phyloP scores from a whole-genome alignment of 2,888 invertebrate species.

The Drosophila merina region DNA sequence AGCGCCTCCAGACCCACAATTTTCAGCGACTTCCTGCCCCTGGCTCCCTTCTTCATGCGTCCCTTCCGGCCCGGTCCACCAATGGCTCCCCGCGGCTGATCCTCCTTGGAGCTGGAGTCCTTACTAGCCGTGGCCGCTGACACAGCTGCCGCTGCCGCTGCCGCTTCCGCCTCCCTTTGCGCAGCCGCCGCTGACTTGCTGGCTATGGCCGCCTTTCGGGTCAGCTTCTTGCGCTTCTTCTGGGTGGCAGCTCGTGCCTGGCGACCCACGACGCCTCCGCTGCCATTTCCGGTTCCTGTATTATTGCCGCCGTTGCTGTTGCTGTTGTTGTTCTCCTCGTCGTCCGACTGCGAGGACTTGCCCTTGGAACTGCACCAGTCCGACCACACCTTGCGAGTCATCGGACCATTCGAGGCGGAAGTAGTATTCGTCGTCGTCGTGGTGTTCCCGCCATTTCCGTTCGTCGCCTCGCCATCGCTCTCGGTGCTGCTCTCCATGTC shows the following conservation, averaged over 20 bases:
- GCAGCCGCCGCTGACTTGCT: conserved; percentile 82
- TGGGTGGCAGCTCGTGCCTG: conserved; percentile 72
- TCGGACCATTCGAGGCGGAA: conserved; percentile 84
- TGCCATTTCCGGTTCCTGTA: conserved; percentile 10
- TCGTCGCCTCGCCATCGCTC: conserved; percentile 76
- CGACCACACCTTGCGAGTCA: conserved; percentile 90
- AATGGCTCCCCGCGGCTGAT: conserved; percentile 75
- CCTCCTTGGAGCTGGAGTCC: conserved; percentile 82
- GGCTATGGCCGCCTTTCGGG: conserved; percentile 83
- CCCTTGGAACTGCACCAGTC: conserved; percentile 88
- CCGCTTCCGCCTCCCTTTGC: conserved; percentile 82
- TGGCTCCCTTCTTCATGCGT: conserved; percentile 86
- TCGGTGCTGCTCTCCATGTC: conserved; percentile 82
- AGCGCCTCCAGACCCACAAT: conserved; percentile 94
- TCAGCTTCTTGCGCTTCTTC: conserved; percentile 84
- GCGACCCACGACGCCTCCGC: conserved; percentile 47
- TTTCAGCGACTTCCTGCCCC: conserved; percentile 88
- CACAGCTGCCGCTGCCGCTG: conserved; percentile 82
- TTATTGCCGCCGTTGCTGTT: conserved; percentile 72
- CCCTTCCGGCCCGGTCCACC: conserved; percentile 84
- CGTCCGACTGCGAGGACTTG: conserved; percentile 87
- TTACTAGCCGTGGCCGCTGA: conserved; percentile 68
- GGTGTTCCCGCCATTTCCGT: conserved; percentile 66
- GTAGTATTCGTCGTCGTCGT: conserved; percentile 60
- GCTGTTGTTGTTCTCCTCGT: conserved; percentile 85